Base-by-base conservation (phyloP, 2,888 invertebrate genomes). In the Stegophylla sp. region DNA sequence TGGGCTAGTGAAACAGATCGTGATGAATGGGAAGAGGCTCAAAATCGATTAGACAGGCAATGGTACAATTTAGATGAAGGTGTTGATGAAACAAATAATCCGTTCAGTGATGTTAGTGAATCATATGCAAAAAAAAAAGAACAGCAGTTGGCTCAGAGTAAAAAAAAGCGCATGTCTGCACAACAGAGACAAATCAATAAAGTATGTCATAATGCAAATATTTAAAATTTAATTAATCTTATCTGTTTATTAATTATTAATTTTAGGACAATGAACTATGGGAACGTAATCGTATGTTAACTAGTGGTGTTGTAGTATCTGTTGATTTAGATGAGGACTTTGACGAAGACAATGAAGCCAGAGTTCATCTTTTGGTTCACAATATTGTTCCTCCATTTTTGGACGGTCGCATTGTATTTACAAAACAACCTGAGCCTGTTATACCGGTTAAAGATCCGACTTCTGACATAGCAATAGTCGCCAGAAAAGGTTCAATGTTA, bases 331-430 rank as follows among this genome's bases (percentile, higher is more conserved):
- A 93, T 86, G 95, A 96, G 84, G 97, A 97, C 86, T 93, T 95
- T 86, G 98, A 98, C 85, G 98, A 99, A 87, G 97, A 97, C 86
- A 94, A 92, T 64, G 93, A 97, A 82, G 97, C 97, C 83, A 89
- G 98, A 63, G 98, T 99, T 0, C 98, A 99, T 88, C 88, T 99
- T 23, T 88, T 98, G 10, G 98, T 99, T 0, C 97, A 98, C 87
- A 98, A 99, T 86, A 96, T 98, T 82, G 95, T 99, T 10, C 99
- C 99, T 0, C 99, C 99, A 0, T 99, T 99, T 88, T 89, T 99
- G 3, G 99, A 99, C 87, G 99, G 99, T 0, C 90, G 99, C 79
- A 98, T 99, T 84, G 97, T 98, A 0, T 99, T 99, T 87, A 99
- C 99, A 0, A 99, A 98, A 85, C 98, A 99, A 86, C 97, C 97